A percentile compares a stretch with the other conserved stretches of the same genome.
Evolutionary conservation across 2,888 invertebrate species (phyloP).

Genomic region (Lydus trimaculatus): DNA sequence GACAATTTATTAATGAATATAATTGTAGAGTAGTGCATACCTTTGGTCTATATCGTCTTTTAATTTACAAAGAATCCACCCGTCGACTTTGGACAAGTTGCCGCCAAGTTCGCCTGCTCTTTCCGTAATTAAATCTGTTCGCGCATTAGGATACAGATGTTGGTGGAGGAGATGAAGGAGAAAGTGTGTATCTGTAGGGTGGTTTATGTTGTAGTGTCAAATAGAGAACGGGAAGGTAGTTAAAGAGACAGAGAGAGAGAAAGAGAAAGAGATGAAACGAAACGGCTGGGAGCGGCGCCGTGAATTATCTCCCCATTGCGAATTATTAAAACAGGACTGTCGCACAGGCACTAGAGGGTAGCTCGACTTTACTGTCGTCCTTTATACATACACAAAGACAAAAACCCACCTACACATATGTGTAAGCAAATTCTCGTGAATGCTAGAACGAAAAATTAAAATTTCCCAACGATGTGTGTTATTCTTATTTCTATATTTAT

Average conservation of each 20-base stretch:
- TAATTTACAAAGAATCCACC: conserved; percentile 29
- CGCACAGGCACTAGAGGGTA: neutral
- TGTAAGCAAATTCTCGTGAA: neutral
- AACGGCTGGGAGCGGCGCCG: conserved; percentile 12
- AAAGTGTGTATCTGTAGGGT: neutral
- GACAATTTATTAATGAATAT: neutral
- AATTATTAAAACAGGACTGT: conserved; percentile 21
- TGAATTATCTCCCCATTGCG: conserved; percentile 29
- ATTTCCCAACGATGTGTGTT: neutral
- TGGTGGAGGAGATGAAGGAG: conserved; percentile 1
- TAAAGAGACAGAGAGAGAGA: neutral
- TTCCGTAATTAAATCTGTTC: conserved; percentile 31
- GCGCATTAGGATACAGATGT: conserved; percentile 30
- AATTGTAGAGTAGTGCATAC: neutral
- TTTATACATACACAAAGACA: neutral
- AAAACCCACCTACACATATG: neutral
- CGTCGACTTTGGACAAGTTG: conserved; percentile 28
- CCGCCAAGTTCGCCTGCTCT: conserved; percentile 7
- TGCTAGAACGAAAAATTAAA: neutral
- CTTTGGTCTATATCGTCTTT: neutral
- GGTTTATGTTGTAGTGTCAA: neutral
- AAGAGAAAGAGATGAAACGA: too few relatives aligned
- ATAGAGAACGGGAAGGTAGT: neutral
- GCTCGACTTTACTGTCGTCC: neutral
- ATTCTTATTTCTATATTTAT: too few relatives aligned